Percentiles rank a stretch among this genome's conserved stretches.
Evolutionary conservation across 2,888 invertebrate species (phyloP).

Genomic region (Cantharis rustica): DNA sequence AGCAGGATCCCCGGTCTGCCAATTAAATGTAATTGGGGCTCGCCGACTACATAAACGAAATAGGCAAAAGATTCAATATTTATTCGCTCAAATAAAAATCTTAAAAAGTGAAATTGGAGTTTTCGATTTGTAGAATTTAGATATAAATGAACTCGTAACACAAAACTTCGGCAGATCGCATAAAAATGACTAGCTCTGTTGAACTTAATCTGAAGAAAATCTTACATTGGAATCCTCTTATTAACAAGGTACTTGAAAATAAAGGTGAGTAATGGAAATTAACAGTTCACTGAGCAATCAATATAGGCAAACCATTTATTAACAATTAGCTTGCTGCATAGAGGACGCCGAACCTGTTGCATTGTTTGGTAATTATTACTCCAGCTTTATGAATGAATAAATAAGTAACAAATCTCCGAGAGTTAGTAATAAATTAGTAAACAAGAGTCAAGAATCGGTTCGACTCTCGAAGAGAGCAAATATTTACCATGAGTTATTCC

Average conservation of each 20-base stretch:
- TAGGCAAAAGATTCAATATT: too few relatives aligned
- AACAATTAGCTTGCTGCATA: not conserved
- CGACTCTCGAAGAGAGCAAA: not conserved
- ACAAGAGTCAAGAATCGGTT: not conserved
- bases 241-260: not conserved
- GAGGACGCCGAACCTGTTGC: not conserved
- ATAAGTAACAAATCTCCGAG: not conserved
- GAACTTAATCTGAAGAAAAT: not conserved
- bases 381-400: not conserved
- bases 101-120: not conserved
- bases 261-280: not conserved
- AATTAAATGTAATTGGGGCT: too few relatives aligned
- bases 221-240: not conserved
- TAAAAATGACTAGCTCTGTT: not conserved
- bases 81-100: not conserved
- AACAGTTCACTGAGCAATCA: not conserved
- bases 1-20: too few relatives aligned
- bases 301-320: not conserved
- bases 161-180: not conserved
- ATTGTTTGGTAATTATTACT: not conserved
- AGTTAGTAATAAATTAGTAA: not conserved
- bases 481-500: not conserved
- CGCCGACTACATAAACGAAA: too few relatives aligned
- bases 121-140: not conserved
- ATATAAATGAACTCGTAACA: not conserved